Conservation (phyloP, 2,113 vertebrate species). For the Atractosteus spatula region DNA sequence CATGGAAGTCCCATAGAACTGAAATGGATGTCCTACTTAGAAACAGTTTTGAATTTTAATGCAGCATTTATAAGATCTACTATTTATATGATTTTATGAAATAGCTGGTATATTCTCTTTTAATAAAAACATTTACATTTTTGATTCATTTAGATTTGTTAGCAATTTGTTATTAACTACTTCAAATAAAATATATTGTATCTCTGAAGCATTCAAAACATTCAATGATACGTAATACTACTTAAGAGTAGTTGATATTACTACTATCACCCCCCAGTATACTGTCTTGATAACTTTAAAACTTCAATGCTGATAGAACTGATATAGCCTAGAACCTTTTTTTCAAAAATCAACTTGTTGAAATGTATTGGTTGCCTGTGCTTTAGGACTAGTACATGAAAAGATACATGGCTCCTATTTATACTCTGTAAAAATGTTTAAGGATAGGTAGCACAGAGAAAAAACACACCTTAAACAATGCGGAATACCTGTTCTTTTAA, state of each 20-base stretch:
- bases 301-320: no score
- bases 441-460: conserved; percentile 66
- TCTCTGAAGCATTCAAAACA: no score
- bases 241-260: no score
- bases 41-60: not conserved
- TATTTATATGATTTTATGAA: not conserved
- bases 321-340: no score
- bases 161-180: conserved; percentile 45
- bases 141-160: conserved; percentile 34
- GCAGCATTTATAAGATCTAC: not conserved
- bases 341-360: no score
- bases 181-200: no score
- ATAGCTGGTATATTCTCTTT: not conserved
- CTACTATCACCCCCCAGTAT: no score
- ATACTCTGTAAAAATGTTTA: conserved; percentile 56
- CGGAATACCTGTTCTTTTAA: conserved; percentile 55
- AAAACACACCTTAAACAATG: conserved; percentile 60
- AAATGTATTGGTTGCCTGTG: no score
- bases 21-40: not conserved
- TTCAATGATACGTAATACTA: no score
- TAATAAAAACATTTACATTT: not conserved
- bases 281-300: no score
- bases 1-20: not conserved
- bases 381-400: no score
- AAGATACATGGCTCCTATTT: no score